Evolutionary conservation across 2,113 vertebrate species (phyloP), one percentile per base, ranked within the genome.

Genomic region (Cichladusa arquata): DNA sequence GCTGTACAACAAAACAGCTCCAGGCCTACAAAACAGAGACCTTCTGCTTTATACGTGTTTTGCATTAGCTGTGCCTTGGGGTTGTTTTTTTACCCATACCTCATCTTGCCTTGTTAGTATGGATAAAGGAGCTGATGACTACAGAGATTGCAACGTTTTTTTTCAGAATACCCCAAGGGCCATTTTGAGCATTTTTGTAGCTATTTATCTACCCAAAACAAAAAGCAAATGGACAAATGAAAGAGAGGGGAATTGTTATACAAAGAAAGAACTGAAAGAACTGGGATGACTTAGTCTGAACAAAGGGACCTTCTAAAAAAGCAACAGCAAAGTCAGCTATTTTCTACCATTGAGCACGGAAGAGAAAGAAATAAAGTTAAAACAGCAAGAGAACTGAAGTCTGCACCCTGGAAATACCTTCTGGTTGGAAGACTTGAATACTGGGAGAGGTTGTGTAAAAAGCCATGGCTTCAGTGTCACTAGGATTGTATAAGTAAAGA

Each of bases 91-190:
- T n/a, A 69, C 24, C 33, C 79, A 77, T 62, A 58, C 29, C 38
- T 88, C 64, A 80, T 81, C 47, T 38, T 88, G 33, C 18, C 76
- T 90, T 66, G 74, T 83, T 93, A 90, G 56, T 38, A 78, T 62
- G 54, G 54, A 54, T 78, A 83, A 92, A 70, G 38, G 19, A 86
- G 67, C 26, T 83, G 71, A 90, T 70, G 54, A 90, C 45, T 80
- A 73, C n/a, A 93, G 38, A 80, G 71, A 85, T 88, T 65, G 70
- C 48, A 77, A 89, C 33, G 53, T n/a, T 96, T 91, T 94, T 90
- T 33, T 80, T 77, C 62, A 80, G 70, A 73, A 86, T 66, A 25
- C 47, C 62, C 74, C 50, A 73, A 54, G 64, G 67, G 67, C 8
- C 12, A 73, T 92, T 90, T 77, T 83, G 42, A 93, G 20, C 38